Evolutionary conservation across 2,113 vertebrate species (phyloP), one percentile per base, ranked within the genome.

Genomic region (Cavia aperea): DNA sequence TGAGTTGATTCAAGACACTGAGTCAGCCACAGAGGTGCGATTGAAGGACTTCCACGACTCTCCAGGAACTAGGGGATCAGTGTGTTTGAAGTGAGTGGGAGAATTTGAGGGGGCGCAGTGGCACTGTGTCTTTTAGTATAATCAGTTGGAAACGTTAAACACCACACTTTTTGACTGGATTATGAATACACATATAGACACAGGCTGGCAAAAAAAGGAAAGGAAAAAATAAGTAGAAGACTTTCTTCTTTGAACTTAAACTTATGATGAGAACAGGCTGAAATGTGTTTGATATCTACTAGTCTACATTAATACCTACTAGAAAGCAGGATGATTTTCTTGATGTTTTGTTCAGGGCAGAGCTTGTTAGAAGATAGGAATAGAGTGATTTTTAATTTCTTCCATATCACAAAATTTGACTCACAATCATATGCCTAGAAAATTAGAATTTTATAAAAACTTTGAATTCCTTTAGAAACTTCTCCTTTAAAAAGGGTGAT

Each of bases 171-270:
- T 31, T 51, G 46, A 49, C 31, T 51, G 73, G 26, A 49, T 6
- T 16, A 49, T 18, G 26, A 77, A 77, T 49, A 9, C 7, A 62
- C 10, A 70, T n/a, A 56, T 21, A 92, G 16, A 73, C 0, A 9
- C 81, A 84, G 31, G 15, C 23, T 81, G 79, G 58, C 39, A 88
- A 72, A 68, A 21, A 21, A 92, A 4, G 21, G 49, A 79, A 77
- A 77, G 49, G 36, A 70, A 56, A 68, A 49, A 73, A 89, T 73
- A 82, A 66, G 29, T 39, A 58, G 24, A 43, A 84, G 11, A 3
- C 21, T 94, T 82, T 86, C 9, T 29, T 94, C 23, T 65, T 92
- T 68, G 21, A 93, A 66, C 16, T 73, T 94, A 83, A 70, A 87
- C 19, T 54, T 60, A 66, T 70, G 36, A 21, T 78, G 49, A 68